A percentile compares a stretch with the other conserved stretches of the same genome.
phyloP scores from a whole-genome alignment of 2,113 vertebrate genomes.

The Smithornis capensis region DNA sequence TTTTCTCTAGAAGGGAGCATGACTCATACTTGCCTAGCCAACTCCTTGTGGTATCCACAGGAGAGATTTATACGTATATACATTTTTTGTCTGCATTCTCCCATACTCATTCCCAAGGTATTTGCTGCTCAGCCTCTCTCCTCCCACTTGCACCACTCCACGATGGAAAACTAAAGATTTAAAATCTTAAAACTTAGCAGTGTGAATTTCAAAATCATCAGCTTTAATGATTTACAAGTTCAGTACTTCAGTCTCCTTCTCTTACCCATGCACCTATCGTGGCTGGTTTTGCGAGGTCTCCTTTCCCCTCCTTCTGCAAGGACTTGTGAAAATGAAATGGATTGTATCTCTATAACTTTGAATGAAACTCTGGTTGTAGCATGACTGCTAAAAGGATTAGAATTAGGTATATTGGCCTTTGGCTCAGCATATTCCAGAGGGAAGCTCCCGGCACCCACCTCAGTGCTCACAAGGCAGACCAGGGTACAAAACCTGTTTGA shows the following conservation, averaged over 20 bases:
- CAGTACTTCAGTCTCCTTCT: neutral
- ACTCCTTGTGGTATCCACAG: neutral
- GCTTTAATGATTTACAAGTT: neutral
- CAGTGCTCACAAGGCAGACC: neutral
- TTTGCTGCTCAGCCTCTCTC: neutral
- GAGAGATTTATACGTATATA: neutral
- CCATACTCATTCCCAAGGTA: neutral
- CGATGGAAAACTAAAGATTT: neutral
- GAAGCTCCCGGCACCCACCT: neutral
- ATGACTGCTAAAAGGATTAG: neutral
- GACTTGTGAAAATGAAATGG: neutral
- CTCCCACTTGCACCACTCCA: neutral
- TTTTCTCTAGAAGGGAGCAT: neutral
- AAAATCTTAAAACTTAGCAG: neutral
- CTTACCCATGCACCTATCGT: neutral
- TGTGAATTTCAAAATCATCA: neutral
- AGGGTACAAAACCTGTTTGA: slow-evolving; percentile 41
- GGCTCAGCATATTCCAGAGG: neutral
- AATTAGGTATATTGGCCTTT: neutral
- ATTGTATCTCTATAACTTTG: neutral
- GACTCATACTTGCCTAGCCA: neutral
- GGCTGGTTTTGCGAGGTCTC: neutral
- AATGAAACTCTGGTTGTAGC: neutral
- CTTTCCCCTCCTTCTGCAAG: neutral
- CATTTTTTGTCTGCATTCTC: neutral